These are phyloP conservation scores for Albula glossodonta DNA, from an alignment of 2,113 vertebrate species.

Conservation along the genomic window DNA sequence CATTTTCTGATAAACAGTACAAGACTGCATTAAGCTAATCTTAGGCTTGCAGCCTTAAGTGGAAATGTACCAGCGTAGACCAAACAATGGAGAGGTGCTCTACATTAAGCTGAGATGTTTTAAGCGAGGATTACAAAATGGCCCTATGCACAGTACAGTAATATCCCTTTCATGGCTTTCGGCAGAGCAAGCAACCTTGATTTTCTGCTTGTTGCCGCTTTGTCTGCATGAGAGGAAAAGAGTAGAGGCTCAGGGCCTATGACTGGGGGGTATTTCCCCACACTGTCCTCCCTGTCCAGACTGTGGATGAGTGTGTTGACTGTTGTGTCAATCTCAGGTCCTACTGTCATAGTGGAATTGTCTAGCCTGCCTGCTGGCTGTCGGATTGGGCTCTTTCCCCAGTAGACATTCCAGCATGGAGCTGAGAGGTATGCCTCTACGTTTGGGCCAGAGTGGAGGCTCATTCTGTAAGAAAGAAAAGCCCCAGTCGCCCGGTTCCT, in stretches of 20 bases:
- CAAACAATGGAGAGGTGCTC: slow-evolving; percentile 10
- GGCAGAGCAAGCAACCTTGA: not conserved
- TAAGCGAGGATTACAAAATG: not conserved
- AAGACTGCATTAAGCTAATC: slow-evolving; percentile 3
- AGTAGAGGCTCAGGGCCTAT: not conserved
- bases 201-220: not conserved
- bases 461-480: not conserved
- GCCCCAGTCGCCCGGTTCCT: no score
- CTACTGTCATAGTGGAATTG: not conserved
- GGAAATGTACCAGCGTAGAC: not conserved
- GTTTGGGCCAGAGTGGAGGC: no score
- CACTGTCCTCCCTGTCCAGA: not conserved
- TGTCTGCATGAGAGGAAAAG: not conserved
- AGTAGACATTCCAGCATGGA: not conserved
- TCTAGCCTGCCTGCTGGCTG: not conserved
- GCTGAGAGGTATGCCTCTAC: not conserved
- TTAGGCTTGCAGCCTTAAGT: not conserved
- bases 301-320: not conserved
- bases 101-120: slow-evolving; percentile 13
- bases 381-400: not conserved
- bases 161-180: not conserved
- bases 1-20: not conserved
- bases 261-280: not conserved
- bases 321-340: not conserved
- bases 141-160: not conserved